A percentile compares a stretch with the other conserved stretches of the same genome.
These are phyloP conservation scores for Fukomys damarensis DNA, from an alignment of 2,113 vertebrate genomes.

Conservation along the genomic window DNA sequence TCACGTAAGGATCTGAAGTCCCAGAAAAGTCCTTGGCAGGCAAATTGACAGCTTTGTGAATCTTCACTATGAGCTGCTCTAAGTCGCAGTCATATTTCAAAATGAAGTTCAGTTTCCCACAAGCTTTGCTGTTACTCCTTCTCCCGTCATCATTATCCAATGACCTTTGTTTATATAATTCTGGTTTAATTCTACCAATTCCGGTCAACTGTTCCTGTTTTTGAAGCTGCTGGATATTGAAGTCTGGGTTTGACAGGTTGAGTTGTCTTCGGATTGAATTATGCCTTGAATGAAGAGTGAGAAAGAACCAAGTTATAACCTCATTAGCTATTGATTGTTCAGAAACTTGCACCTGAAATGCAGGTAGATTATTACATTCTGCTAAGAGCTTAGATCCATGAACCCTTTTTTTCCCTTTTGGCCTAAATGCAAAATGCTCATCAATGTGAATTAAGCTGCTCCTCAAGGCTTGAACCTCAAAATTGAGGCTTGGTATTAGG, in stretches of 20 bases:
- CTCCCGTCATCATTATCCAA: conserved; percentile 94
- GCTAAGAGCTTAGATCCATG: not conserved
- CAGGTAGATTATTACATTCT: not conserved
- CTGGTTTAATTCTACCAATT: conserved; percentile 95
- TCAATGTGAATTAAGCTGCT: conserved; percentile 57
- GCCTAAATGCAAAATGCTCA: conserved; percentile 67
- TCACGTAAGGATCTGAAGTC: conserved; percentile 98
- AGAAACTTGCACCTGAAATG: conserved; percentile 43
- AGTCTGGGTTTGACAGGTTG: conserved; percentile 98
- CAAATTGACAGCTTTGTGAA: conserved; percentile 96
- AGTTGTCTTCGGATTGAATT: conserved; percentile 96
- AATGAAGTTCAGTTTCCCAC: conserved; percentile 96
- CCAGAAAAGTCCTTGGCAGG: conserved; percentile 99
- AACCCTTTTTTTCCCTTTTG: not conserved
- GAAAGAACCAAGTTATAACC: conserved; percentile 75
- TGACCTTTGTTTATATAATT: conserved; percentile 97
- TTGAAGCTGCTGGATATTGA: conserved; percentile 97
- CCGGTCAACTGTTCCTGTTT: conserved; percentile 97
- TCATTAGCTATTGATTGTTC: conserved; percentile 52
- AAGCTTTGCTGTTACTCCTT: conserved; percentile 90
- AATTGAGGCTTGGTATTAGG: not conserved
- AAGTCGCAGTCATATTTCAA: conserved; percentile 97
- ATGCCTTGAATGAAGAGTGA: conserved; percentile 89
- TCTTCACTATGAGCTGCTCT: conserved; percentile 99
- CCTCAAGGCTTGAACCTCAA: conserved; percentile 35